Percentiles rank a stretch among this genome's conserved stretches.
Conservation (phyloP, 2,888 invertebrate species). For the Neoascia interrupta region DNA sequence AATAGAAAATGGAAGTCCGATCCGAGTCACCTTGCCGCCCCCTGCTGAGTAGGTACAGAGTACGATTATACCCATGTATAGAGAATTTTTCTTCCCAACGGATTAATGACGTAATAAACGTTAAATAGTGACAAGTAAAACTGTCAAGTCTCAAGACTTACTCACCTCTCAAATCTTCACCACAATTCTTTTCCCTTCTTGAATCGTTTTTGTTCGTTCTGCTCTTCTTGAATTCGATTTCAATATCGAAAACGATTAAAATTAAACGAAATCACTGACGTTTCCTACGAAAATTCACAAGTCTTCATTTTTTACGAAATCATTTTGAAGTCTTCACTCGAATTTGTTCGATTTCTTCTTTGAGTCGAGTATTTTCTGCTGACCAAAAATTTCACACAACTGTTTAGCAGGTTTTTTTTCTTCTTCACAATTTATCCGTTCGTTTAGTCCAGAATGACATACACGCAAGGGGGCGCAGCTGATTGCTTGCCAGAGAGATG, state of each 20-base stretch:
- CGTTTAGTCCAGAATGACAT: constrained; percentile 32
- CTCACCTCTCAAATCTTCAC: constrained; percentile 34
- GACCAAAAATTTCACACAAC: too few relatives aligned
- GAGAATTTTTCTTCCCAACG: not conserved
- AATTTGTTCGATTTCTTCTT: too few relatives aligned
- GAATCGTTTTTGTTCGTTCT: too few relatives aligned
- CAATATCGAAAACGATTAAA: not conserved
- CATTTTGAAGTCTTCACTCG: constrained; percentile 10
- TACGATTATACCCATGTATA: not conserved
- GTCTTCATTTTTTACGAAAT: constrained; percentile 47
- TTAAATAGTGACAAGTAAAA: constrained; percentile 3
- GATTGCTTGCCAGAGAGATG: constrained; percentile 24
- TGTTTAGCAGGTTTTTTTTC: not conserved
- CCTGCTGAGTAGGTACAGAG: too few relatives aligned
- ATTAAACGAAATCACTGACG: constrained; percentile 35
- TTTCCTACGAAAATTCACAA: constrained; percentile 21
- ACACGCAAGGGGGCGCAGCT: constrained; percentile 38
- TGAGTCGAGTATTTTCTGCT: too few relatives aligned
- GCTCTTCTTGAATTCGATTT: too few relatives aligned
- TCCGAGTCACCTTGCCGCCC: not conserved
- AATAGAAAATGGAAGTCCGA: not conserved
- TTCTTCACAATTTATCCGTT: not conserved
- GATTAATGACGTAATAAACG: constrained; percentile 40
- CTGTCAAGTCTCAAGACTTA: not conserved
- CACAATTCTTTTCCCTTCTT: not conserved